These are phyloP conservation scores for Sthenelais limicola DNA, from an alignment of 2,888 invertebrate genomes.

Conservation along the genomic window DNA sequence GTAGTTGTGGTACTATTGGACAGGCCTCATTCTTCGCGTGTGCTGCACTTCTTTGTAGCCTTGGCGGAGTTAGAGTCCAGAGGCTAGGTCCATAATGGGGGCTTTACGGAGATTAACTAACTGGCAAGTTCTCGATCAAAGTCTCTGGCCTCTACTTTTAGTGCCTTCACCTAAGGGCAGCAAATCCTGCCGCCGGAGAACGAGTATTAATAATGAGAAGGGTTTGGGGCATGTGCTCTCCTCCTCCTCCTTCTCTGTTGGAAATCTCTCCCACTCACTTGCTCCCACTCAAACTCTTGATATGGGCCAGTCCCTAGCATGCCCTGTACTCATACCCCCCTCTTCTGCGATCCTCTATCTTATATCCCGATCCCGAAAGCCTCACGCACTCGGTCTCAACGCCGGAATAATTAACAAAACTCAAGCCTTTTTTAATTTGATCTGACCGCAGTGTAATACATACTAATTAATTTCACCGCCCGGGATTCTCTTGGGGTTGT, in stretches of 20 bases:
- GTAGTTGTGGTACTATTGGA: too few species aligned
- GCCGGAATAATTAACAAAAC: constrained; percentile 21
- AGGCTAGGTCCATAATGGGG: constrained; percentile 17
- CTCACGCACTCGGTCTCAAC: background rate
- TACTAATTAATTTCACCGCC: constrained; percentile 39
- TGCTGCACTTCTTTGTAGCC: too few species aligned
- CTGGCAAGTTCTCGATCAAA: too few species aligned
- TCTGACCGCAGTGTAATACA: constrained; percentile 35
- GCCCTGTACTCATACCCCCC: too few species aligned
- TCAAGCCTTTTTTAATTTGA: constrained; percentile 26
- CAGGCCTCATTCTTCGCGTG: too few species aligned
- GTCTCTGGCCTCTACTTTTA: constrained; percentile 5
- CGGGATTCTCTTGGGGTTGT: too few species aligned
- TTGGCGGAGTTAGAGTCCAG: too few species aligned
- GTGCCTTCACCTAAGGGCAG: constrained; percentile 12
- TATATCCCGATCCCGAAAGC: background rate
- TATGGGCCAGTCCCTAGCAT: constrained; percentile 6
- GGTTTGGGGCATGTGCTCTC: too few species aligned
- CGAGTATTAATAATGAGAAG: too few species aligned
- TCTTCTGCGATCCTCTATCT: background rate
- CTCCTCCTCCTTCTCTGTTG: background rate
- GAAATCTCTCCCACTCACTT: background rate
- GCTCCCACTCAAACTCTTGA: constrained; percentile 4
- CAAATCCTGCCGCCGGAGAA: too few species aligned
- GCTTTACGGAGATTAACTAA: constrained; percentile 30